Evolutionary conservation across 2,888 invertebrate species (phyloP), one percentile per base, ranked within the genome.

Genomic region (Sinelater perroti): DNA sequence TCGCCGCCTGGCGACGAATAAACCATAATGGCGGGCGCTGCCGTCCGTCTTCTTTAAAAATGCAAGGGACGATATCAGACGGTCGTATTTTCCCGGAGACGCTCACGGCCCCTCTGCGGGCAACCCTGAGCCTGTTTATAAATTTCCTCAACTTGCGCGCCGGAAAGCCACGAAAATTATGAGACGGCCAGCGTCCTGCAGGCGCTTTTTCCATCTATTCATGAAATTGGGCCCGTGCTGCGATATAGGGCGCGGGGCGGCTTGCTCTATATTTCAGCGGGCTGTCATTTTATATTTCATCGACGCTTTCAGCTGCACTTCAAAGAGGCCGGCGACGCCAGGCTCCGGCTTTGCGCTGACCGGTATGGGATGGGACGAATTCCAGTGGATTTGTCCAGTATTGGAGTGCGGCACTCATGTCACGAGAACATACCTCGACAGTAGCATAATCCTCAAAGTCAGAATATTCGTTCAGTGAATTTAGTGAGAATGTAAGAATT

Each of bases 91-190:
- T 52, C 46, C 46, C 40, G 26, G 31, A 20, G 60, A 62, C 61
- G 52, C 53, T 59, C 56, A 61, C 40, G 56, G 53, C 35, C 55
- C 64, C 64, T 60, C 28, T 49, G 62, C 58, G 64, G 40, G 56
- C 53, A 57, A 50, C 58, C 35, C 35, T 21, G 35, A 13, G 20
- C 55, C 55, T 55, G 60, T 56, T 62, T 62, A 64, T 64, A 62
- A 64, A 64, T 62, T 64, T 62, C 38, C 60, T 42, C 56, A 40
- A 49, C 52, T 28, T 47, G 46, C 52, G 31, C 24, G 20, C 42
- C 24, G 16, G 46, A 36, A 33, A 42, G 50, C 50, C 35, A 35
- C 45, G 52, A 60, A 61, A 64, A 58, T 64, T 62, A 64, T 30
- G 64, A 47, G 49, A 54, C 59, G 61, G 61, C 61, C 64, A 63